phyloP scores from a whole-genome alignment of 2,113 vertebrate genomes.

The Corythaixoides concolor region DNA sequence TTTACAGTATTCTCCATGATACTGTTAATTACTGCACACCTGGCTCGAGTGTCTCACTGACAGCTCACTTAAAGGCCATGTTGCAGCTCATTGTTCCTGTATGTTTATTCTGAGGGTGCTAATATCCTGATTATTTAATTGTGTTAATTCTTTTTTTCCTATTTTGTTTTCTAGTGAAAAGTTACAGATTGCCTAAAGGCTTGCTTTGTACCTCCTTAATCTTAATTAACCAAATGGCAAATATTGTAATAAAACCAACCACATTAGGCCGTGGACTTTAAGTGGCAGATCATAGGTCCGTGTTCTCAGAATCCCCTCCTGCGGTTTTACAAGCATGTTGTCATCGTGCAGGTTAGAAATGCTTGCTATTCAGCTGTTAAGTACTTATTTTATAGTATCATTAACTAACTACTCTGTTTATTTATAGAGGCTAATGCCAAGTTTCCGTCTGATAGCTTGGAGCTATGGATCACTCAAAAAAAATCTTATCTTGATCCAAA shows the following conservation, averaged over 20 bases:
- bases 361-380: background rate
- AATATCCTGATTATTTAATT: background rate
- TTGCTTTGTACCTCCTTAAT: background rate
- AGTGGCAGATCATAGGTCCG: background rate
- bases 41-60: background rate
- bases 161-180: background rate
- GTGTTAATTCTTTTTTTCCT: background rate
- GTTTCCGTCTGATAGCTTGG: background rate
- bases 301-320: background rate
- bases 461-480: background rate
- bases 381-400: background rate
- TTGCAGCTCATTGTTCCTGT: background rate
- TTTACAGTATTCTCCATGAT: background rate
- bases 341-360: background rate
- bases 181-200: background rate
- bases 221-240: background rate
- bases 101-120: background rate
- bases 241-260: background rate
- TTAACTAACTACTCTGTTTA: constrained; percentile 19
- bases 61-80: background rate
- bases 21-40: background rate
- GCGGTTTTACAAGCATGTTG: background rate
- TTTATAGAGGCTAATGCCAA: constrained; percentile 1
- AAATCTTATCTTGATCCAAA: constrained; percentile 33
- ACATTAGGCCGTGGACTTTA: background rate